A percentile compares a stretch with the other conserved stretches of the same genome.
Evolutionary conservation across 2,113 vertebrate genomes (phyloP).

Genomic region (Chamaetylas fuelleborni): DNA sequence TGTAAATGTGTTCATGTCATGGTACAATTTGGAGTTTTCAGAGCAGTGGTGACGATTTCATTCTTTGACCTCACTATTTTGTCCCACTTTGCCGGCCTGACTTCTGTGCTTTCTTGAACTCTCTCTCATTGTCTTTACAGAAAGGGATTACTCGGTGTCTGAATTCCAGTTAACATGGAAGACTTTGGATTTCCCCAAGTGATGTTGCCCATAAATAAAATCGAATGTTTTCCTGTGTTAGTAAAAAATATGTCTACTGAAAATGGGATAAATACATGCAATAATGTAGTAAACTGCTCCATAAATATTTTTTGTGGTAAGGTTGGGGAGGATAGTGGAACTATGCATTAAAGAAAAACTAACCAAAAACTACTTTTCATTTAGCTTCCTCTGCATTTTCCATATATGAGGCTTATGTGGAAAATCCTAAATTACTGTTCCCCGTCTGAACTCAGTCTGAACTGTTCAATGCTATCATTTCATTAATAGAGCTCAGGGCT

Average conservation of each 20-base stretch:
- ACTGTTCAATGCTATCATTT: constrained; percentile 28
- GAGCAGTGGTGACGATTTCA: not conserved
- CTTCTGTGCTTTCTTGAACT: not conserved
- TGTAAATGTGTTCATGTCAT: not conserved
- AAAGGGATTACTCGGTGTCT: not conserved
- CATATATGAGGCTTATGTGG: not conserved
- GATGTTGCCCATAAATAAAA: not conserved
- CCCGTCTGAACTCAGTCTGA: constrained; percentile 7
- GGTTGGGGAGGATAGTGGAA: not conserved
- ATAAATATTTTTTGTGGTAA: not conserved
- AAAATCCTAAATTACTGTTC: constrained; percentile 25
- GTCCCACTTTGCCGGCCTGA: not conserved
- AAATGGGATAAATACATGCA: not conserved
- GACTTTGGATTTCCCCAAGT: not conserved
- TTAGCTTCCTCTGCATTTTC: not conserved
- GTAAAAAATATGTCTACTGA: not conserved
- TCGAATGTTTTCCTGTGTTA: not conserved
- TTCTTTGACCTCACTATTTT: not conserved
- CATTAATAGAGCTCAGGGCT: not conserved
- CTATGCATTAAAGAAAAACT: not conserved
- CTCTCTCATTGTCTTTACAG: not conserved
- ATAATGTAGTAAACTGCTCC: not conserved
- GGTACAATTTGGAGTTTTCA: not conserved
- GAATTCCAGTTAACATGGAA: not conserved
- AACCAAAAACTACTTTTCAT: not conserved